Conservation (phyloP, 2,113 vertebrate species). For the Gobio gobio region DNA sequence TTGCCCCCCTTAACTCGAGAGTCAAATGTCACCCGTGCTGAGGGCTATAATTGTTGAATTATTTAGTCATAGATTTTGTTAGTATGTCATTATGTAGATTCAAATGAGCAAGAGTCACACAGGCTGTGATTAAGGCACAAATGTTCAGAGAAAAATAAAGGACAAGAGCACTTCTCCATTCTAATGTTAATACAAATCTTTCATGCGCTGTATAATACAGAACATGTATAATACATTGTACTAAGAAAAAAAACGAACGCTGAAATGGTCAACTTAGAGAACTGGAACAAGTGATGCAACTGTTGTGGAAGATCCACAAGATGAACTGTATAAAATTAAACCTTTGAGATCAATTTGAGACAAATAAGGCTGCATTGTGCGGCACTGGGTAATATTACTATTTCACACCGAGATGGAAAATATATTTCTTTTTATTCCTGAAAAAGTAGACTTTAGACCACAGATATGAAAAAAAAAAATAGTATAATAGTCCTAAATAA, state of each 20-base stretch:
- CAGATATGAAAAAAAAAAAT: not conserved
- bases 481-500: too few species aligned
- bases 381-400: not conserved
- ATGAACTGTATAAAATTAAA: conserved; percentile 10
- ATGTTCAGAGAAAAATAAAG: not conserved
- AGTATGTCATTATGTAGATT: too few species aligned
- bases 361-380: not conserved
- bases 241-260: not conserved
- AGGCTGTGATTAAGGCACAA: not conserved
- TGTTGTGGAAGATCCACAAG: conserved; percentile 18
- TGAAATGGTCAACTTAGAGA: conserved; percentile 10
- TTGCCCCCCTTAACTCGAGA: too few species aligned
- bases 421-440: not conserved
- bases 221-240: conserved; percentile 21
- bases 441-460: conserved; percentile 24
- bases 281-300: conserved; percentile 40
- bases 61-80: not conserved
- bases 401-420: not conserved
- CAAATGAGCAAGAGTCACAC: not conserved
- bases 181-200: conserved; percentile 9
- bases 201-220: not conserved
- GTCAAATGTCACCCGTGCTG: too few species aligned
- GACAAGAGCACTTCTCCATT: not conserved
- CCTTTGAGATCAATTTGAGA: conserved; percentile 6
- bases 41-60: not conserved